Evolutionary conservation across 2,888 invertebrate species (phyloP).

Genomic region (Microctonus brassicae): DNA sequence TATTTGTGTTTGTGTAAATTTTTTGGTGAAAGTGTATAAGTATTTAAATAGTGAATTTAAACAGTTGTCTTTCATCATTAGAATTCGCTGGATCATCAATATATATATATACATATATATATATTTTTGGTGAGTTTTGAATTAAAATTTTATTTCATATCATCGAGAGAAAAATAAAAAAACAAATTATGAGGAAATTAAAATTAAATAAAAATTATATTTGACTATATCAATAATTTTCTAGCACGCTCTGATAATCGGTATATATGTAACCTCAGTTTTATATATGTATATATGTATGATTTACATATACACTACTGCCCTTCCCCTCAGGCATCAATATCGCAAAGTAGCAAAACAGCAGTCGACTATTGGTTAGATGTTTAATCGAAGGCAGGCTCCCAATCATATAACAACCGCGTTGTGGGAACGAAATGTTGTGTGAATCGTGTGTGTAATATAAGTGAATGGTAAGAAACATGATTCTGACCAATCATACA

Average conservation of each 20-base stretch:
- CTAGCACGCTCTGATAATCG: slow-evolving; percentile 21
- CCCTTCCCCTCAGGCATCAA: slow-evolving; percentile 14
- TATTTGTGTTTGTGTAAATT: neutral
- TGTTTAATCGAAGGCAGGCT: slow-evolving; percentile 43
- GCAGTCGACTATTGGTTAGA: slow-evolving; percentile 42
- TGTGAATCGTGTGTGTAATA: neutral
- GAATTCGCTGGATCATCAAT: neutral
- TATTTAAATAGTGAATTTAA: neutral
- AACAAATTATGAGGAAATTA: neutral
- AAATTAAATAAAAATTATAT: neutral
- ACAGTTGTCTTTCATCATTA: neutral
- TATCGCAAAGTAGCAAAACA: neutral
- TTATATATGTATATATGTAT: neutral
- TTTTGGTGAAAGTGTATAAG: slow-evolving; percentile 13
- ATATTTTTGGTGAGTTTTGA: neutral
- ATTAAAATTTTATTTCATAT: neutral
- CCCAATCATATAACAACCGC: slow-evolving; percentile 14
- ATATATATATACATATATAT: neutral
- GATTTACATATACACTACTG: neutral
- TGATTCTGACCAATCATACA: slow-evolving; percentile 36
- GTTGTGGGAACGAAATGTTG: slow-evolving; percentile 36
- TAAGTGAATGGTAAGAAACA: slow-evolving; percentile 41
- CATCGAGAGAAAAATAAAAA: neutral
- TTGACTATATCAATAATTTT: neutral
- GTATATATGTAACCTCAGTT: neutral